A percentile compares a stretch with the other conserved stretches of the same genome.
Conservation (phyloP, 2,113 vertebrate species). For the Xiphias gladius region DNA sequence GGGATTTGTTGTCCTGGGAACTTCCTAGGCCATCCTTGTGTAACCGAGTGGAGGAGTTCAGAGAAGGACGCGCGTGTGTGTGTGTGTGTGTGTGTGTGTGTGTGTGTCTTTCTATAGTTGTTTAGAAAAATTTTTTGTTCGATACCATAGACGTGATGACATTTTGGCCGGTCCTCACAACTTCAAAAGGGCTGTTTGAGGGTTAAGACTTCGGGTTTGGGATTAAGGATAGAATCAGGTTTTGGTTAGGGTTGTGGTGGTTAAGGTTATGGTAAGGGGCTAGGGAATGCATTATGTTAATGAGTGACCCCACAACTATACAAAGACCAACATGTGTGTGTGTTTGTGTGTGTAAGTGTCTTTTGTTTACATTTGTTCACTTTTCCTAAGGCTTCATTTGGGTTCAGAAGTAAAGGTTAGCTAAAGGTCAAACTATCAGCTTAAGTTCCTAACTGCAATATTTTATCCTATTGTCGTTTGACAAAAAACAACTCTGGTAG, state of each 20-base stretch:
- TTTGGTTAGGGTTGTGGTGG: background rate
- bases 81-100: conserved; percentile 8
- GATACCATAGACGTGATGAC: no score
- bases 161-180: no score
- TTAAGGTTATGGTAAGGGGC: no score
- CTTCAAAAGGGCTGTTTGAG: no score
- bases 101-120: background rate
- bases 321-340: background rate
- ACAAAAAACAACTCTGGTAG: background rate
- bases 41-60: conserved; percentile 39
- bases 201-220: background rate
- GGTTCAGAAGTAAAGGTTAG: background rate
- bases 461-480: background rate
- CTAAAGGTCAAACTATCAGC: no score
- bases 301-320: no score
- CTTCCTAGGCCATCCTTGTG: conserved; percentile 45
- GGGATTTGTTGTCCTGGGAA: conserved; percentile 77
- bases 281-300: no score
- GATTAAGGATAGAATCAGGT: background rate
- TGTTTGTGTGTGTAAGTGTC: background rate
- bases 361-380: background rate
- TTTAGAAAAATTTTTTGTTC: background rate
- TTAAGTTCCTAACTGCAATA: background rate
- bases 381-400: background rate
- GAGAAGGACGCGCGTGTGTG: conserved; percentile 11